These are phyloP conservation scores for Geotrypetes seraphini DNA, from an alignment of 2,797 vertebrate species.

Conservation along the genomic window DNA sequence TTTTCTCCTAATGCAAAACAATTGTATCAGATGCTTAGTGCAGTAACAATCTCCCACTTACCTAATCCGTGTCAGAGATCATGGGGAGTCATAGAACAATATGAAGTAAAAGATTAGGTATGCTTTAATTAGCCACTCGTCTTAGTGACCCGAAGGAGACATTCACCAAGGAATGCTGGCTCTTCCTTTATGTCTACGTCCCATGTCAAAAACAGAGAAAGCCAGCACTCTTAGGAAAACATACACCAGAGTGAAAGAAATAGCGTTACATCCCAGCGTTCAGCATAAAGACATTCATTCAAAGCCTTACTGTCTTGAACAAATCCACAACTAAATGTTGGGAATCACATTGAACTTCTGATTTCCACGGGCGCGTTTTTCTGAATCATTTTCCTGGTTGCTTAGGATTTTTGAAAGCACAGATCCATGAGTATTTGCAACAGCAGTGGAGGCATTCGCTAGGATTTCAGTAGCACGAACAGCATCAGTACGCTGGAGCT, in stretches of 20 bases:
- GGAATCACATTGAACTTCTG: constrained; percentile 43
- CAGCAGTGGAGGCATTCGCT: constrained; percentile 29
- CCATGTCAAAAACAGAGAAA: constrained; percentile 38
- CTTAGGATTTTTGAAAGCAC: constrained; percentile 34
- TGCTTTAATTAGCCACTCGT: constrained; percentile 35
- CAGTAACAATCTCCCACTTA: constrained; percentile 51
- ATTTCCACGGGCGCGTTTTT: constrained; percentile 34
- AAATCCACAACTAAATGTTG: constrained; percentile 35
- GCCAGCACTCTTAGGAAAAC: constrained; percentile 29
- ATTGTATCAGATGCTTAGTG: no score
- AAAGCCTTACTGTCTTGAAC: constrained; percentile 32
- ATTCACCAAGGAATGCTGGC: constrained; percentile 35
- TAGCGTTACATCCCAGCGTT: constrained; percentile 26
- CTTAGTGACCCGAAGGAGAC: constrained; percentile 40
- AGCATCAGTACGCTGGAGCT: constrained; percentile 33
- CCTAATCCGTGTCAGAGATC: constrained; percentile 46
- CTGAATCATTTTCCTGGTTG: constrained; percentile 27
- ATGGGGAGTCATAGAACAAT: constrained; percentile 44
- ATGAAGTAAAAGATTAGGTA: constrained; percentile 37
- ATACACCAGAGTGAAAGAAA: constrained; percentile 38
- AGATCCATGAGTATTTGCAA: constrained; percentile 40
- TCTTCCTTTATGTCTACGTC: constrained; percentile 40
- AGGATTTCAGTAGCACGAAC: constrained; percentile 33
- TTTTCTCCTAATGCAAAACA: no score
- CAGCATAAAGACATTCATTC: no score